phyloP scores from a whole-genome alignment of 2,797 vertebrate species.

The Ataeniobius toweri region DNA sequence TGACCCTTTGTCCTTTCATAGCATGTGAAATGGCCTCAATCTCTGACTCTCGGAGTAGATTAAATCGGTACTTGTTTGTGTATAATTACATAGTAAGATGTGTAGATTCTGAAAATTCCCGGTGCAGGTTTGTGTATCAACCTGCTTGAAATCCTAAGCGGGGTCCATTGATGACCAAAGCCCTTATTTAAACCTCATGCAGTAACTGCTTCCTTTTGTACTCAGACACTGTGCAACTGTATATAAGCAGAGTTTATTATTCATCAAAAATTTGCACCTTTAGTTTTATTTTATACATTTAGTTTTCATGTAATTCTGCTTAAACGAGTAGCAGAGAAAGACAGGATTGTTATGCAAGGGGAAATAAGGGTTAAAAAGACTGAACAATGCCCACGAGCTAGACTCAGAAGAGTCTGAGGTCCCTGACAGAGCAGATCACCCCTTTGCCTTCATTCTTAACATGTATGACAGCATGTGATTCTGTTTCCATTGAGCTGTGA shows the following conservation, averaged over 20 bases:
- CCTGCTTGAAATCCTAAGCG: conserved; percentile 37
- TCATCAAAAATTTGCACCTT: conserved; percentile 73
- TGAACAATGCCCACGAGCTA: conserved; percentile 24
- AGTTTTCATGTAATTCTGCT: conserved; percentile 63
- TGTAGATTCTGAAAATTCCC: conserved; percentile 51
- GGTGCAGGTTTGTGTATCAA: conserved; percentile 48
- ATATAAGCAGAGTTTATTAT: conserved; percentile 69
- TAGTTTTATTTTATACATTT: conserved; percentile 59
- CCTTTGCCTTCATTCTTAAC: conserved; percentile 71
- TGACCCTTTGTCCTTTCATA: conserved; percentile 37
- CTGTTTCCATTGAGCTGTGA: conserved; percentile 78
- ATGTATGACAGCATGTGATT: conserved; percentile 75
- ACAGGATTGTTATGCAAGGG: conserved; percentile 24
- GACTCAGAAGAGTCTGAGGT: conserved; percentile 40
- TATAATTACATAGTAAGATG: conserved; percentile 42
- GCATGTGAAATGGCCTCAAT: conserved; percentile 60
- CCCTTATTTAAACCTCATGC: conserved; percentile 59
- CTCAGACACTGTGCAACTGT: conserved; percentile 70
- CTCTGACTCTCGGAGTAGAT: conserved; percentile 48
- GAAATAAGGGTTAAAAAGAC: conserved; percentile 11
- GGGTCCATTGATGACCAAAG: conserved; percentile 29
- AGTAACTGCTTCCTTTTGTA: conserved; percentile 65
- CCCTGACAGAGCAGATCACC: conserved; percentile 47
- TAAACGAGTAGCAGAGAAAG: conserved; percentile 44
- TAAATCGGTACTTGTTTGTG: conserved; percentile 59